Conservation (phyloP, 2,888 invertebrate species). For the Hipparchia sbordonii region DNA sequence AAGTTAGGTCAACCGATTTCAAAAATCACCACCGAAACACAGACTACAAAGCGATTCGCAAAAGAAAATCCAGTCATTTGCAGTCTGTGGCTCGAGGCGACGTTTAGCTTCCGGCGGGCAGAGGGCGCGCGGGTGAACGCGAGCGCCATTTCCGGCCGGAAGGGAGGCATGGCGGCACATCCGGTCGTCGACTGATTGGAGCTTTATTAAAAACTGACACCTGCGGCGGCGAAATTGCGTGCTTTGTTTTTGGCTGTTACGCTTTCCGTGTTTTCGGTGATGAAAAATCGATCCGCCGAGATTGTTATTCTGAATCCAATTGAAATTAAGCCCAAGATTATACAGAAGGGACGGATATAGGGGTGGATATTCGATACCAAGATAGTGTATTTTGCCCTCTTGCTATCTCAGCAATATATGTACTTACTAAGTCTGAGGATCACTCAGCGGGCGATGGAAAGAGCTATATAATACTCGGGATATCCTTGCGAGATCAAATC, state of each 20-base stretch:
- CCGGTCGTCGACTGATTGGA: conserved; percentile 78
- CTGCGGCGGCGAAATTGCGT: conserved; percentile 60
- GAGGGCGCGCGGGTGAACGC: conserved; percentile 40
- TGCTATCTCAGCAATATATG: too few relatives aligned
- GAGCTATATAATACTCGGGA: too few relatives aligned
- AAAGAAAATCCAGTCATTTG: conserved; percentile 43
- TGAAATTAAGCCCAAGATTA: too few relatives aligned
- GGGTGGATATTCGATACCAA: too few relatives aligned
- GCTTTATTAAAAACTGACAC: conserved; percentile 81
- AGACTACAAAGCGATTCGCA: conserved; percentile 5
- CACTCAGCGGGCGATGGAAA: too few relatives aligned
- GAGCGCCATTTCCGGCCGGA: conserved; percentile 78
- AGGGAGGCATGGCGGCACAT: conserved; percentile 67
- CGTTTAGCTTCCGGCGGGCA: conserved; percentile 39
- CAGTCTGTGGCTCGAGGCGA: conserved; percentile 44
- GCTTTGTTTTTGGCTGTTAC: conserved; percentile 31
- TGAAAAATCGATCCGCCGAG: conserved; percentile 14
- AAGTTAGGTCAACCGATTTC: neutral
- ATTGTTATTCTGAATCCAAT: neutral
- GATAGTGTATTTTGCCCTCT: too few relatives aligned
- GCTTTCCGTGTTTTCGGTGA: conserved; percentile 14
- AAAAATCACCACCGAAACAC: conserved; percentile 11
- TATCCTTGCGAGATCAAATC: too few relatives aligned
- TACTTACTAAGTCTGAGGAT: too few relatives aligned
- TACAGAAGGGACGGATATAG: too few relatives aligned